Base-by-base conservation (phyloP, 2,888 invertebrate species). In the Phyllotreta cruciferae region DNA sequence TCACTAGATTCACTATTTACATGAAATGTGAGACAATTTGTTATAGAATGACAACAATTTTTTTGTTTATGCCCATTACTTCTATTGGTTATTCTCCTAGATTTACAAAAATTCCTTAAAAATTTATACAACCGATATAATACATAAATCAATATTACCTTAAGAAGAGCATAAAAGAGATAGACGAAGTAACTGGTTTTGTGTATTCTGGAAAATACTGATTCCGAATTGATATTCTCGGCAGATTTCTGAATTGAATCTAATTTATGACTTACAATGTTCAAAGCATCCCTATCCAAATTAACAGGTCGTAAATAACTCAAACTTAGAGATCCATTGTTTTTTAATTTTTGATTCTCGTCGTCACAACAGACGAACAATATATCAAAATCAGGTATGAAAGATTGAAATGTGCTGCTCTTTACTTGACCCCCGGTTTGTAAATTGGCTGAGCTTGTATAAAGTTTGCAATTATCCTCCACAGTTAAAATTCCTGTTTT, bases 401-500 rank as follows among this genome's bases (percentile, higher is more conserved):
- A 37, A 4, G 36, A 36, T 52, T 52, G 35, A 5, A 36, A 6
- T 36, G n/a, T 10, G 9, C 50, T 36, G 14, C 37, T 37, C 6
- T n/a, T 11, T 10, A 11, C 37, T 36, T 6, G 9, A 36, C 10
- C 24, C 3, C 24, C 37, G 2, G 36, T 37, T 7, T 11, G n/a
- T 24, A 55, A 10, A 1, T 14, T 52, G 1, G 55, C 36, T 4
- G 9, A 36, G 7, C 50, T 52, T 35, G 50, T 52, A n/a, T 10
- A 52, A 1, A 52, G 9, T 52, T 52, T 52, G 13, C 50, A 52
- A 13, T 36, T 52, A 3, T 52, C 37, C 4, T 35, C 36, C 1
- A 52, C 1, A 1, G 36, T 52, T 52, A 52, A 52, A 11, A 52
- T 10, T 13, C 55, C 55, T 11, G 50, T 52, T 36, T 52, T 52